Base-by-base conservation (phyloP, 2,113 vertebrate genomes). In the Myiozetetes cayanensis region DNA sequence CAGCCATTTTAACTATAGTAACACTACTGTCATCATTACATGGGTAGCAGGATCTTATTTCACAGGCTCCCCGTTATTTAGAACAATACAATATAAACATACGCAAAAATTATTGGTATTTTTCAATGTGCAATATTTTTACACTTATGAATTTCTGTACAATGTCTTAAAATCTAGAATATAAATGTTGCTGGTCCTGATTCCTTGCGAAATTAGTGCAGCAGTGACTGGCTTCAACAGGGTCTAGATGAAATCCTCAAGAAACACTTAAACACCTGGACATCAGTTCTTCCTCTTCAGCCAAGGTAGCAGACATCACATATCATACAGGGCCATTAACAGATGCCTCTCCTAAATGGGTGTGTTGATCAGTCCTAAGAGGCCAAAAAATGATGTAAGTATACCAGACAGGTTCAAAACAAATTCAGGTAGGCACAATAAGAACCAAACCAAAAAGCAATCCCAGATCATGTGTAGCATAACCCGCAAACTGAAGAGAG, bases 21-120 rank as follows among this genome's bases (percentile, higher is more conserved):
- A 98, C 98, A 99, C 99, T 98, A 98, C 99, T 98, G 98, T 99
- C 98, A 98, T 99, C 98, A 98, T 99, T 98, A 98, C 98, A 98
- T 88, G 98, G 99, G 98, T 94, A 98, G 98, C 98, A 98, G 97
- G 98, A 98, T 98, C 98, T 97, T 97, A 96, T 97, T 97, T 98
- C 98, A 98, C 98, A 99, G 98, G 98, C 99, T 97, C 98, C 99
- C 98, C 97, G 78, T 98, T 94, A 95, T 98, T 98, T 98, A 98
- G 98, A 99, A 99, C 99, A 99, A 98, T 98, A 99, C 98, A 98
- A 99, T 99, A 99, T 99, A 99, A 99, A 99, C 98, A 98, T 99
- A 99, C 98, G 98, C 98, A 98, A 98, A 98, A 98, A 97, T 98
- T 98, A 98, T 98, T 98, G 98, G 97, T 98, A 98, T 98, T 98